A percentile compares a stretch with the other conserved stretches of the same genome.
Evolutionary conservation across 2,797 vertebrate genomes (phyloP).

Genomic region (Amazona ochrocephala): DNA sequence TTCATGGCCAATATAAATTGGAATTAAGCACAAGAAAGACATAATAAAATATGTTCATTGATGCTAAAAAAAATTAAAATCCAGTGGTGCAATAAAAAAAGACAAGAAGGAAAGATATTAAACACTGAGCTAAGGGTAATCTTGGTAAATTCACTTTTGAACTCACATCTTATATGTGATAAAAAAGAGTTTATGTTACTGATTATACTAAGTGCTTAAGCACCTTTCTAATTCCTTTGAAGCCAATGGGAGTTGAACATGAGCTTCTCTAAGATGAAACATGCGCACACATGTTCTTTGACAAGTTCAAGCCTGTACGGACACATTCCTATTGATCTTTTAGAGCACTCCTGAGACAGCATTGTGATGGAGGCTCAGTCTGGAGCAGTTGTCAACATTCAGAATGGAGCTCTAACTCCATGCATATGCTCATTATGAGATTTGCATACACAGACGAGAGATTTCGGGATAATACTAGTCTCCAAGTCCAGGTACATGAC

Average conservation of each 20-base stretch:
- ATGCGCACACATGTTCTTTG: background rate
- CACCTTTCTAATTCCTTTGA: background rate
- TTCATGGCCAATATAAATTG: background rate
- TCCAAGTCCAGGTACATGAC: background rate
- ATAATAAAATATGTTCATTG: background rate
- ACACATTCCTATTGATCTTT: background rate
- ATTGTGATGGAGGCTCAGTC: background rate
- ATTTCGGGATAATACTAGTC: background rate
- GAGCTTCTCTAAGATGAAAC: background rate
- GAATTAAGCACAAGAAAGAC: background rate
- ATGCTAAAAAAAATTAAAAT: background rate
- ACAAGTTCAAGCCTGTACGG: background rate
- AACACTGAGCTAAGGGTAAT: background rate
- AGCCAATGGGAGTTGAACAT: background rate
- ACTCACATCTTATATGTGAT: background rate
- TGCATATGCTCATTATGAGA: fast-evolving
- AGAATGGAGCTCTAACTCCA: background rate
- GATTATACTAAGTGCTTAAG: background rate
- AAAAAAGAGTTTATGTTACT: background rate
- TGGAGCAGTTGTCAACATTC: background rate
- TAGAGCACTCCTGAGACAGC: background rate
- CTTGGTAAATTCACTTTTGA: background rate
- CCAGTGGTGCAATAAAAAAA: background rate
- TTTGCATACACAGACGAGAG: background rate
- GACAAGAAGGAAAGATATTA: background rate